Evolutionary conservation across 2,797 vertebrate species (phyloP).

Genomic region (Rhodeus uyekii): DNA sequence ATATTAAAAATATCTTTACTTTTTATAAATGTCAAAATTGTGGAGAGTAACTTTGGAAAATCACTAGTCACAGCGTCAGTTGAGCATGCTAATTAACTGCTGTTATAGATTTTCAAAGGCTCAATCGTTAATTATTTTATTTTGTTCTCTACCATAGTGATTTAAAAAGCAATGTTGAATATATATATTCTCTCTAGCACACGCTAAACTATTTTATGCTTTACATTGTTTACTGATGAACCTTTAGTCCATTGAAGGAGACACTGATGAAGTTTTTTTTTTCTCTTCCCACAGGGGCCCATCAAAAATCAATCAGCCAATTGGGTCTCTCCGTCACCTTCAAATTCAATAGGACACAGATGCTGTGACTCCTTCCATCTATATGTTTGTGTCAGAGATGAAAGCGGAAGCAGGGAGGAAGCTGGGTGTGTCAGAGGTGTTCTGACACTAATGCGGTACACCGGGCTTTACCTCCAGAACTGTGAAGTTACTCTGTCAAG

Average conservation of each 20-base stretch:
- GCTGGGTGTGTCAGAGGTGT: constrained; percentile 64
- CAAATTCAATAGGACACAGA: constrained; percentile 71
- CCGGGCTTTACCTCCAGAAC: constrained; percentile 81
- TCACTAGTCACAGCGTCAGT: too few species aligned
- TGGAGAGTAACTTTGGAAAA: too few species aligned
- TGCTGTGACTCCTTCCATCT: constrained; percentile 66
- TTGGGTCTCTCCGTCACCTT: constrained; percentile 70
- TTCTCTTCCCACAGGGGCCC: constrained; percentile 65
- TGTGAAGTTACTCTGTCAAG: constrained; percentile 81
- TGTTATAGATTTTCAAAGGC: neutral
- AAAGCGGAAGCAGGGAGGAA: constrained; percentile 81
- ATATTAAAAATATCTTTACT: too few species aligned
- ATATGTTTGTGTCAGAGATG: constrained; percentile 84
- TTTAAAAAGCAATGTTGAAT: too few species aligned
- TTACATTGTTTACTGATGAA: neutral
- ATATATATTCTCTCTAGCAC: too few species aligned
- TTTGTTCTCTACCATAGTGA: too few species aligned
- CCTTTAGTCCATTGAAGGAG: neutral
- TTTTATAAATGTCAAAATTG: too few species aligned
- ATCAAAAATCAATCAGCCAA: constrained; percentile 69
- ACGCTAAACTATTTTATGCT: neutral
- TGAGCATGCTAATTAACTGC: neutral
- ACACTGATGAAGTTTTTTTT: constrained; percentile 7
- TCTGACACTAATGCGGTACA: constrained; percentile 83
- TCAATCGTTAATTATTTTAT: neutral